Percentiles rank a stretch among this genome's conserved stretches.
These are phyloP conservation scores for Antrozous pallidus DNA, from an alignment of 2,797 vertebrate species.

Conservation along the genomic window DNA sequence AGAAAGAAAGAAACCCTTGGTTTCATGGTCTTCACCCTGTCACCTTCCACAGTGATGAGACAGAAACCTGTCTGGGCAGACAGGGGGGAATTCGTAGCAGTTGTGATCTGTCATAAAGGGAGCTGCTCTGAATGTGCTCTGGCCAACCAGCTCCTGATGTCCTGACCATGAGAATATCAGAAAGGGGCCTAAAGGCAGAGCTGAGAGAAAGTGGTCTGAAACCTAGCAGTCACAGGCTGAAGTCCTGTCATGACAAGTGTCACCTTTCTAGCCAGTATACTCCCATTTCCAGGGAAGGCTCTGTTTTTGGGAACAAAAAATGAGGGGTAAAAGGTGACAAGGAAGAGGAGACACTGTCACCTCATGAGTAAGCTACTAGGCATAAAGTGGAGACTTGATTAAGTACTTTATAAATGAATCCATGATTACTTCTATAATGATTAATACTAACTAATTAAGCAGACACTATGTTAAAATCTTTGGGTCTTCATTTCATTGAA, in stretches of 20 bases:
- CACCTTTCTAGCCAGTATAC: not conserved
- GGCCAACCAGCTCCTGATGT: not conserved
- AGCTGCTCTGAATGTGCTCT: not conserved
- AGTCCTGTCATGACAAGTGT: not conserved
- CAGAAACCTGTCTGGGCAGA: constrained; percentile 46
- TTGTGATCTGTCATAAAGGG: not conserved
- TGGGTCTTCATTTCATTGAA: not conserved
- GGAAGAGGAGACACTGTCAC: not conserved
- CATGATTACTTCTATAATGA: not conserved
- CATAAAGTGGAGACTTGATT: not conserved
- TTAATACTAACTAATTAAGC: not conserved
- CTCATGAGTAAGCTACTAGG: not conserved
- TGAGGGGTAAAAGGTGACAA: not conserved
- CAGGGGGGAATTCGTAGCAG: constrained; percentile 31
- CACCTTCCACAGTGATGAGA: constrained; percentile 21
- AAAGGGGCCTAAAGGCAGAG: not conserved
- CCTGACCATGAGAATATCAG: not conserved
- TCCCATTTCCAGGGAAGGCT: not conserved
- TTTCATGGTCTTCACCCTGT: constrained; percentile 24
- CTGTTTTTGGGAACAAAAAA: not conserved
- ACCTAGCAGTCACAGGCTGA: too few relatives aligned
- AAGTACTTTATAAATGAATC: not conserved
- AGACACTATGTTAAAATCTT: not conserved
- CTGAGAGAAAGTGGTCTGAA: not conserved
- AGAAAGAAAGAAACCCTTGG: constrained; percentile 32